Evolutionary conservation across 35 echinoderm and acorn worm genomes (phyloP), one percentile per base, ranked within the genome.

Genomic region (Ptychodera flava): DNA sequence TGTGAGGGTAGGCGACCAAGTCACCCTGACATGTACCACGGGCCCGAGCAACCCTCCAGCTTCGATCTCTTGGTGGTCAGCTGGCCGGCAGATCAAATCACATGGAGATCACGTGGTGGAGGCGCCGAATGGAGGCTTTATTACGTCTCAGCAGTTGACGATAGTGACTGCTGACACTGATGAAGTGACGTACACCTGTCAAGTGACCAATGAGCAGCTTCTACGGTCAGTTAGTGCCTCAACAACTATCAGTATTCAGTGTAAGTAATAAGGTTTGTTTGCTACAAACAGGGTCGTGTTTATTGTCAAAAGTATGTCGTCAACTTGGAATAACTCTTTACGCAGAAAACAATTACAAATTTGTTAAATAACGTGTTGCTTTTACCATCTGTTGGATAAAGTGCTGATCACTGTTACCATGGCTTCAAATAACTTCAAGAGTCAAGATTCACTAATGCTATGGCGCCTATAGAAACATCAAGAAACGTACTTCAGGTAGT

Each of bases 171-270:
- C 79, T 6, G 38, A 86, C 32, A 85, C 80, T 0, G 84, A 88
- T 34, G 90, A 64, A 30, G 82, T 94, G 1, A 90, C 91, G 33
- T 92, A 94, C 84, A 90, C 90, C 84, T 97, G 95, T 80, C 95
- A 97, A 31, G 95, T 92, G 6, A 94, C 92, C 30, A 97, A 97
- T 85, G 31, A 83, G 31, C 82, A 87, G 27, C 85, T 93, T 0
- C 78, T 84, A 28, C 90, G 90, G 79, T 84, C 87, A 14, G 90
- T 90, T 6, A 32, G 86, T 28, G 78, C 77, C 1, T 35, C 77
- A 16, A 92, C 90, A 0, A 91, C 90, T 28, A 92, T 97, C 38
- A 97, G 76, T 31, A 92, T 97, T 2, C 93, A 94, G 95, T 97
- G 95, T 97, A 92, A 90, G 95, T 90, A 77, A 64, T 52, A 0